Conservation (phyloP, 1,140 invertebrate genomes). For the Acromyrmex echinatior region DNA sequence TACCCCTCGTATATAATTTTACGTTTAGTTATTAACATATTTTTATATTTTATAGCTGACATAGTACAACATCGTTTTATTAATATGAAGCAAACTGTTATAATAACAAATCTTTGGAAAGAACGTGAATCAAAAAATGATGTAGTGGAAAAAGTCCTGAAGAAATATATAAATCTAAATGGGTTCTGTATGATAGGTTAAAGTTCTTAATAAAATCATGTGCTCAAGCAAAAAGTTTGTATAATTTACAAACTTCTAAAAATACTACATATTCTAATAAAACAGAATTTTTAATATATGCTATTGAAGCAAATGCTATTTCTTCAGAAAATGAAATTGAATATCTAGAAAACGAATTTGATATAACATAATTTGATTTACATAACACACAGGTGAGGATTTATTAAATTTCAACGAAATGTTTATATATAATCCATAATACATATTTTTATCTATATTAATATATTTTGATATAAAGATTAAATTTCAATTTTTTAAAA, state of each 20-base stretch:
- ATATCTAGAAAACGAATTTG: not conserved
- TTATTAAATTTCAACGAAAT: too few species aligned
- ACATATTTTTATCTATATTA: too few species aligned
- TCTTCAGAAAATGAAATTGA: not conserved
- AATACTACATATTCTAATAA: not conserved
- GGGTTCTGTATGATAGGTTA: too few species aligned
- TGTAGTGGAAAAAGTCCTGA: not conserved
- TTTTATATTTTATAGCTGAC: not conserved
- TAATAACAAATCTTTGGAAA: not conserved
- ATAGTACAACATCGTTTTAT: slow-evolving; percentile 4
- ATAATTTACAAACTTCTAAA: not conserved
- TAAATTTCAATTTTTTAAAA: too few species aligned
- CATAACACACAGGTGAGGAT: not conserved
- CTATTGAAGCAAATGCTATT: not conserved
- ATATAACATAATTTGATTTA: not conserved
- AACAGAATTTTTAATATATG: not conserved
- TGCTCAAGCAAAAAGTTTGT: not conserved
- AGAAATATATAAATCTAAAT: too few species aligned
- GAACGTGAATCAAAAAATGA: not conserved
- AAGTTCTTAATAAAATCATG: not conserved
- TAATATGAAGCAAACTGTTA: not conserved
- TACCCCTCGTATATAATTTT: not conserved
- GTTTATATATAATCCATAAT: too few species aligned
- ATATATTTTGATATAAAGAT: too few species aligned
- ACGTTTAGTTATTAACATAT: not conserved